Evolutionary conservation across 2,888 invertebrate species (phyloP).

Genomic region (Philhelius pedissequus): DNA sequence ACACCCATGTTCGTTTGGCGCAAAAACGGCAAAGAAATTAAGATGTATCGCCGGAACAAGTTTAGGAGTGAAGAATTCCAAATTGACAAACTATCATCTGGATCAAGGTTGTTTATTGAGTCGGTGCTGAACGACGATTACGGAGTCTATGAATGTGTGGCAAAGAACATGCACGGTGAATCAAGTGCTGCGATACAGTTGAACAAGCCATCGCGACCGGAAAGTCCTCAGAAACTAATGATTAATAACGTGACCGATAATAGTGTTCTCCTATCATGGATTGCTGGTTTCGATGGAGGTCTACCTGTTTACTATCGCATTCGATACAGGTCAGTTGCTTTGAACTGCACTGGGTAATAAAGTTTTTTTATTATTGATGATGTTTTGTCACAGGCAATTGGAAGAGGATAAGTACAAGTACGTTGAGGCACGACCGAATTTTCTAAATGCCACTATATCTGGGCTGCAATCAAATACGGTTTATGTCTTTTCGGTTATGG

Average conservation of each 20-base stretch:
- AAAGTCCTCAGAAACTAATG: slow-evolving; percentile 72
- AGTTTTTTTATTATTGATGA: not conserved
- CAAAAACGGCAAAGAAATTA: slow-evolving; percentile 76
- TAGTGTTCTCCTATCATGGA: slow-evolving; percentile 73
- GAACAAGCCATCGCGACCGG: slow-evolving; percentile 75
- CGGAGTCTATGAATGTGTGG: slow-evolving; percentile 75
- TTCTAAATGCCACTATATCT: slow-evolving; percentile 73
- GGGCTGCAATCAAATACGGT: slow-evolving; percentile 74
- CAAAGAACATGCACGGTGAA: slow-evolving; percentile 74
- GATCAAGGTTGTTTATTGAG: slow-evolving; percentile 74
- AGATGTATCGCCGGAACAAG: slow-evolving; percentile 76
- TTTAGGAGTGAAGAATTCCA: slow-evolving; percentile 73
- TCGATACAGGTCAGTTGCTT: slow-evolving; percentile 69
- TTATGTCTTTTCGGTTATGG: slow-evolving; percentile 76
- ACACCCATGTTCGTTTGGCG: slow-evolving; percentile 76
- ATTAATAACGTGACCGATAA: slow-evolving; percentile 75
- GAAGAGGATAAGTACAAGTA: slow-evolving; percentile 76
- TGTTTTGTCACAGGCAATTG: slow-evolving; percentile 65
- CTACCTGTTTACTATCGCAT: slow-evolving; percentile 75
- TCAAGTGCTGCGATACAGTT: slow-evolving; percentile 75
- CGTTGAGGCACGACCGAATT: slow-evolving; percentile 74
- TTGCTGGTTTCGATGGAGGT: slow-evolving; percentile 75
- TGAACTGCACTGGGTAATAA: not conserved
- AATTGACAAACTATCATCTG: slow-evolving; percentile 73
- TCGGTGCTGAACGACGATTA: slow-evolving; percentile 76